Evolutionary conservation across 2,113 vertebrate species (phyloP).

Genomic region (Carollia perspicillata): DNA sequence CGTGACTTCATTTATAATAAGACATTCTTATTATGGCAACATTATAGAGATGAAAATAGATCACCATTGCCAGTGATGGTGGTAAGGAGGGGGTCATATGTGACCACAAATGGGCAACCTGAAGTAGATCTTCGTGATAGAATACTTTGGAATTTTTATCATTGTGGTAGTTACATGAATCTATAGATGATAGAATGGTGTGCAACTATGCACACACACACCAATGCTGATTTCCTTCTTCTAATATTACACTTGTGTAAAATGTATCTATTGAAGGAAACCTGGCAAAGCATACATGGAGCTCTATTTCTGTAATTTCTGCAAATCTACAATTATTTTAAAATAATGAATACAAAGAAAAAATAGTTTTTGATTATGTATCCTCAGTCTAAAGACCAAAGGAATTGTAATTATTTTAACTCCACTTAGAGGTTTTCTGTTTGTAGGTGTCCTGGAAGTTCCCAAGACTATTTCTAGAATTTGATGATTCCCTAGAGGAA

Average conservation of each 20-base stretch:
- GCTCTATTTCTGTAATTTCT: neutral
- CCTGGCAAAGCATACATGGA: neutral
- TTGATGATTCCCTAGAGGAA: neutral
- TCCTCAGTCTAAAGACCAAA: neutral
- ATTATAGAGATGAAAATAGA: neutral
- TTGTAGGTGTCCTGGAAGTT: neutral
- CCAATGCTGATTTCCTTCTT: neutral
- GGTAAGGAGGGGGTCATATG: too few species aligned
- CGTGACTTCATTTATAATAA: neutral
- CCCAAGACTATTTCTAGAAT: neutral
- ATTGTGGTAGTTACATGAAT: neutral
- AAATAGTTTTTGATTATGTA: neutral
- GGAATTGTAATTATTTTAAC: neutral
- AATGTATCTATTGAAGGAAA: neutral
- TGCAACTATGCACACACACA: neutral
- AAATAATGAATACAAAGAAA: neutral
- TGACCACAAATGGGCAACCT: neutral
- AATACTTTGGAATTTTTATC: neutral
- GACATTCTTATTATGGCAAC: neutral
- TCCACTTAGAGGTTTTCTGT: neutral
- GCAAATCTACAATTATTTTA: neutral
- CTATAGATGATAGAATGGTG: neutral
- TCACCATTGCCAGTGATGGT: neutral
- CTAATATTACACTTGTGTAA: neutral
- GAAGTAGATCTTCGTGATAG: neutral